phyloP scores from a whole-genome alignment of 2,113 vertebrate species.

The Ictalurus punctatus region DNA sequence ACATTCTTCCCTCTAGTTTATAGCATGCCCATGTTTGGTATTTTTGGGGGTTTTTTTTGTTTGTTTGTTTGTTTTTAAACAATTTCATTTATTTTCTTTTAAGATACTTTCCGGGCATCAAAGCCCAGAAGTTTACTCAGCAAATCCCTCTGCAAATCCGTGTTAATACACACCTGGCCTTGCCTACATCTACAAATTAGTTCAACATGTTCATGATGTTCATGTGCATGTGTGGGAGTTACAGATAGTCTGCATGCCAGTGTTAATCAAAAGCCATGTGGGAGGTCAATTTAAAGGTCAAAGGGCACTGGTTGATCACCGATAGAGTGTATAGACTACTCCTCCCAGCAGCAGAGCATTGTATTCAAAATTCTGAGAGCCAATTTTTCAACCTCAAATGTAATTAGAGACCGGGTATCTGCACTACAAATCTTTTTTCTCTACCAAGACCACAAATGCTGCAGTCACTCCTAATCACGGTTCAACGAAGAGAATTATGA shows the following conservation, averaged over 20 bases:
- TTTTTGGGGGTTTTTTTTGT: not conserved
- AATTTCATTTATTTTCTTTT: not conserved
- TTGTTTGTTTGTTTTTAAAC: not conserved
- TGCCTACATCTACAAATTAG: slow-evolving; percentile 19
- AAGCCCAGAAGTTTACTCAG: slow-evolving; percentile 31
- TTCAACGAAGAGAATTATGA: not conserved
- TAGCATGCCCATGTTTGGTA: not conserved
- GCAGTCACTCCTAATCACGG: not conserved
- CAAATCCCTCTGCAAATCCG: slow-evolving; percentile 43
- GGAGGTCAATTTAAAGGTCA: slow-evolving; percentile 51
- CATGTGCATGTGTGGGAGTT: not conserved
- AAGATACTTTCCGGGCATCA: slow-evolving; percentile 1
- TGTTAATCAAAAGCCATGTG: slow-evolving; percentile 49
- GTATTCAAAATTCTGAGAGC: slow-evolving; percentile 60
- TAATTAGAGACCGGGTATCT: slow-evolving; percentile 52
- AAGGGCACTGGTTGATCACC: slow-evolving; percentile 48
- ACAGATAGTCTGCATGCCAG: not conserved
- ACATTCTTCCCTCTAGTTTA: slow-evolving; percentile 2
- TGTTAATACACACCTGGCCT: slow-evolving; percentile 30
- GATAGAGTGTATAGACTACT: slow-evolving; percentile 45
- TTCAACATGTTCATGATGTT: slow-evolving; percentile 9
- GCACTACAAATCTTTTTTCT: not conserved
- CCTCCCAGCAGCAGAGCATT: not conserved
- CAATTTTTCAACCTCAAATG: slow-evolving; percentile 59
- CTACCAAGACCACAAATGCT: not conserved